These are phyloP conservation scores for Chloebia gouldiae DNA, from an alignment of 2,113 vertebrate genomes.

Conservation along the genomic window DNA sequence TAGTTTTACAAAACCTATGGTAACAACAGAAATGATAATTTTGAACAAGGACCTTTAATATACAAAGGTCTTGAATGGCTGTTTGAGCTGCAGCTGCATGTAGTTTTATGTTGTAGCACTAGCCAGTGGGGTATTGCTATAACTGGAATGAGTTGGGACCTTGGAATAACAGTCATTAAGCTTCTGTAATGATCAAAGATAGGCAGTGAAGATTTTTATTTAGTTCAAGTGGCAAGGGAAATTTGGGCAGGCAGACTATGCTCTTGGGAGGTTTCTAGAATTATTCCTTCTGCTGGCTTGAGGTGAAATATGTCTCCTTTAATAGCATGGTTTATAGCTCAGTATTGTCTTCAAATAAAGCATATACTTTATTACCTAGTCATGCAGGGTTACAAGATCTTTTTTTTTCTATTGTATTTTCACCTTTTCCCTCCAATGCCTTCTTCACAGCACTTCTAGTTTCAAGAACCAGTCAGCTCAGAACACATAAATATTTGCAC, in stretches of 20 bases:
- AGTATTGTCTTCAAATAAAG: neutral
- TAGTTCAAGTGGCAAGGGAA: neutral
- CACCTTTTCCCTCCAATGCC: neutral
- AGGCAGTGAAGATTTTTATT: neutral
- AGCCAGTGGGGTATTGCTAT: neutral
- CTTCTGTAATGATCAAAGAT: neutral
- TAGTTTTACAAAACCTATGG: neutral
- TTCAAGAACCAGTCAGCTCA: neutral
- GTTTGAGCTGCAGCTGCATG: neutral
- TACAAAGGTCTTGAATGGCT: neutral
- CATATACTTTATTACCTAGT: neutral
- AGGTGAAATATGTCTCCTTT: neutral
- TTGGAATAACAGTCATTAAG: neutral
- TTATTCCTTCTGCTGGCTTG: neutral
- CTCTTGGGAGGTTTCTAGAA: neutral
- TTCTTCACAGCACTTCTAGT: neutral
- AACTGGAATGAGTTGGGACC: neutral
- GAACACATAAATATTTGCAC: neutral
- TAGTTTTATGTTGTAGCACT: neutral
- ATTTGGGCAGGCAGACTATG: neutral
- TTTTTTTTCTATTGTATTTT: neutral
- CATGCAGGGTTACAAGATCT: neutral
- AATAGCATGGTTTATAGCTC: neutral
- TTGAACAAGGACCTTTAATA: neutral
- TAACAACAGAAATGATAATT: neutral